Evolutionary conservation across 2,113 vertebrate genomes (phyloP).

Genomic region (Loxodonta africana): DNA sequence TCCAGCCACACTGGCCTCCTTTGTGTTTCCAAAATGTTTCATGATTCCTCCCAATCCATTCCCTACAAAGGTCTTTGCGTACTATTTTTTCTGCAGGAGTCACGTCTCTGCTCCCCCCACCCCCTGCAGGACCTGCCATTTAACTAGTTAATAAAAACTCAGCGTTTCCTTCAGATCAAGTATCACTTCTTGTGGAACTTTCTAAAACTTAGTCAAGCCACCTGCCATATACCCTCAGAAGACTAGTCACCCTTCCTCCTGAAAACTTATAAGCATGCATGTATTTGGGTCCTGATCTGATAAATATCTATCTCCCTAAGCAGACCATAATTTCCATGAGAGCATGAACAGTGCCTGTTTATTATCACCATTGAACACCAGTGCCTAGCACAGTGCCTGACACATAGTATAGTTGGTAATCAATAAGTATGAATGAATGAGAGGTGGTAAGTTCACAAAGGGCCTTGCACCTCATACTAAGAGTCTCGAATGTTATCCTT

Average conservation of each 20-base stretch:
- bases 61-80: neutral
- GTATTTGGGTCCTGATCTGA: constrained; percentile 12
- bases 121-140: neutral
- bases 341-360: neutral
- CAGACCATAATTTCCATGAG: neutral
- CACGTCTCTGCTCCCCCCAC: neutral
- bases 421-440: neutral
- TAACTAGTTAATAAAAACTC: constrained; percentile 14
- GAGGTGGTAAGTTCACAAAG: neutral
- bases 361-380: neutral
- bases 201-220: neutral
- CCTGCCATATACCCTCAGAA: neutral
- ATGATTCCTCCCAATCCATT: neutral
- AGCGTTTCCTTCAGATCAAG: constrained; percentile 23
- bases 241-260: constrained; percentile 4
- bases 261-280: constrained; percentile 39
- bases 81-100: neutral
- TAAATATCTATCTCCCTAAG: neutral
- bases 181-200: constrained; percentile 15
- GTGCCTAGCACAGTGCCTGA: neutral
- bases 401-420: constrained; percentile 17
- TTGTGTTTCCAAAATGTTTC: constrained; percentile 13
- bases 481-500: neutral
- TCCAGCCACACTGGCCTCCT: neutral
- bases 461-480: neutral